Conservation (phyloP, 2,113 vertebrate genomes). For the Strix aluco region DNA sequence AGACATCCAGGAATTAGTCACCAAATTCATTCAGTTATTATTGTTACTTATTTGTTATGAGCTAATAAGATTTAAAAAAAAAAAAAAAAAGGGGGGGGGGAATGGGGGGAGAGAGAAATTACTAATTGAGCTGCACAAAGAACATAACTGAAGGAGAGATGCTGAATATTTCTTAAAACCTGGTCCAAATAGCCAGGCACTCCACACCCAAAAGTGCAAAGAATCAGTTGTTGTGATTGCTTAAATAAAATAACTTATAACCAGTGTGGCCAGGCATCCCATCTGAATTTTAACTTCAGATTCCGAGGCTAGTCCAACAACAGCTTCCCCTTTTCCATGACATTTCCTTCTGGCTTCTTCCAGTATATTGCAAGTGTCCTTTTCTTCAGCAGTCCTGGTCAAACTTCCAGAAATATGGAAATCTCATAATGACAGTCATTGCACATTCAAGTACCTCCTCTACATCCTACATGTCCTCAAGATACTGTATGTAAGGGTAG, state of each 20-base stretch:
- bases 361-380: neutral
- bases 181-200: neutral
- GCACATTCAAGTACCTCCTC: neutral
- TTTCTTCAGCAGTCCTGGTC: neutral
- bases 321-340: neutral
- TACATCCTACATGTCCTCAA: neutral
- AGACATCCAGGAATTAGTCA: neutral
- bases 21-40: neutral
- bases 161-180: neutral
- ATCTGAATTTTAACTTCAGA: neutral
- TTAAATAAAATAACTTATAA: neutral
- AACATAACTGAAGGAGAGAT: neutral
- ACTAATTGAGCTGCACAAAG: neutral
- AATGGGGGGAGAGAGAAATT: neutral
- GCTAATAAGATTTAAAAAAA: neutral
- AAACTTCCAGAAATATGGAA: neutral
- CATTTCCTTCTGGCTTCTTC: neutral
- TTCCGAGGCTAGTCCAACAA: neutral
- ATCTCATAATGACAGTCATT: neutral
- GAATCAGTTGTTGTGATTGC: neutral
- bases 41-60: neutral
- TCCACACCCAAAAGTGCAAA: neutral
- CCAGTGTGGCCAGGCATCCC: neutral
- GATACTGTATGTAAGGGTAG: neutral
- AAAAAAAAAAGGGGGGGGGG: rapidly evolving